Evolutionary conservation across 1,140 invertebrate genomes (phyloP).

Genomic region (Saxidomus purpurata): DNA sequence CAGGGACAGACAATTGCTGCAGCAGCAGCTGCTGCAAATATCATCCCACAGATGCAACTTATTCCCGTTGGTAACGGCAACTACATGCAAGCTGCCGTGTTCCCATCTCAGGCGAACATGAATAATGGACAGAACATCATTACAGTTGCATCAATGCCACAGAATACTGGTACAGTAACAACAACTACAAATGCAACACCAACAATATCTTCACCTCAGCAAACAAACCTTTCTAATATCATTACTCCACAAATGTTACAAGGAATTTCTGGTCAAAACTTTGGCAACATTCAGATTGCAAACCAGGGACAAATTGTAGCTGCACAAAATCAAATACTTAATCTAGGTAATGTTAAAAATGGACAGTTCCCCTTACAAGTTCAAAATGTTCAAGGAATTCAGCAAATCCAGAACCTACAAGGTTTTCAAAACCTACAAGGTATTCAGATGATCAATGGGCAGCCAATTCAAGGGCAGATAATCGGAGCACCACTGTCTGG

Average conservation of each 20-base stretch:
- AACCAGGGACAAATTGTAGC: conserved; percentile 52
- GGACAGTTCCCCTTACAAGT: conserved; percentile 48
- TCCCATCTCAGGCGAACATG: conserved; percentile 27
- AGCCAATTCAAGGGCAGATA: conserved; percentile 58
- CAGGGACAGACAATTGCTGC: conserved; percentile 66
- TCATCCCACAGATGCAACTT: conserved; percentile 63
- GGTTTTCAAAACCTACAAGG: conserved; percentile 42
- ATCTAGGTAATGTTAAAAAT: conserved; percentile 54
- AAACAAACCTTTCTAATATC: conserved; percentile 25
- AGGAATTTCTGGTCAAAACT: conserved; percentile 47
- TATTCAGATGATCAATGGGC: conserved; percentile 42
- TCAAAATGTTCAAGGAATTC: conserved; percentile 47
- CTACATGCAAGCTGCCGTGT: conserved; percentile 49
- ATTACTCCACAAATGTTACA: conserved; percentile 47
- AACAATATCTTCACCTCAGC: conserved; percentile 49
- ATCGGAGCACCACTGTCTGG: conserved; percentile 45
- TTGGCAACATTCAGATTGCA: conserved; percentile 48
- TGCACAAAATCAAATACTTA: conserved; percentile 60
- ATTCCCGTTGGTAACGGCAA: conserved; percentile 60
- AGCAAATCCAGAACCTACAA: conserved; percentile 25
- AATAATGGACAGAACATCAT: conserved; percentile 29
- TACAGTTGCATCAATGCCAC: conserved; percentile 25
- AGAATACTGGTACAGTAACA: conserved; percentile 22
- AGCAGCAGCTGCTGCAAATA: conserved; percentile 64
- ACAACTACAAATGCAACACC: conserved; percentile 47